phyloP scores from a whole-genome alignment of 2,113 vertebrate species.

The Nipponia nippon region DNA sequence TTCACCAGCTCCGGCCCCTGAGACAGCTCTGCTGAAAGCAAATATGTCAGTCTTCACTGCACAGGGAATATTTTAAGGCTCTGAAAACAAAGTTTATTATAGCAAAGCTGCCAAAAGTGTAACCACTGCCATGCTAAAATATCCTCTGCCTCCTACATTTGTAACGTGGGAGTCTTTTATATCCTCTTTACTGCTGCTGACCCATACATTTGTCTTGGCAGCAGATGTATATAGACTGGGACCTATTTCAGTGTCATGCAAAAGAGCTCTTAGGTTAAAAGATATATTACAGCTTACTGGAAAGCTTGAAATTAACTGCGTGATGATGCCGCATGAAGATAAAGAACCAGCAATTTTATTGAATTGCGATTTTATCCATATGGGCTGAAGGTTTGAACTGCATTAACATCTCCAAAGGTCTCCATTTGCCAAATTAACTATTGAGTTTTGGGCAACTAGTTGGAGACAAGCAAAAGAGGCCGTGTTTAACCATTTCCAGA shows the following conservation, averaged over 20 bases:
- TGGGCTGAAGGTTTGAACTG: background rate
- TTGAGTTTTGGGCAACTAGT: background rate
- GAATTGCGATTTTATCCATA: constrained; percentile 2
- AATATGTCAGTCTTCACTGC: constrained; percentile 26
- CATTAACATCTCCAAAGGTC: background rate
- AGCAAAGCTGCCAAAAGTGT: constrained; percentile 56
- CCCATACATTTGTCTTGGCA: constrained; percentile 64
- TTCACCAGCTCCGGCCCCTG: background rate
- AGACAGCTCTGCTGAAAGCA: constrained; percentile 24
- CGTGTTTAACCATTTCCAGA: background rate
- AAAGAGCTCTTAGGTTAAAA: constrained; percentile 54
- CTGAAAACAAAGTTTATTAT: constrained; percentile 65
- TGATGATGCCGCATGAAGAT: constrained; percentile 2
- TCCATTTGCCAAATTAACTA: background rate
- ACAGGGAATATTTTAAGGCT: constrained; percentile 60
- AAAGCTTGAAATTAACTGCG: constrained; percentile 43
- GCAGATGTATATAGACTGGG: constrained; percentile 33
- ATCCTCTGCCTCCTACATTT: constrained; percentile 66
- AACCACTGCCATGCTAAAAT: constrained; percentile 64
- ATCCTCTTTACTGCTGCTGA: constrained; percentile 55
- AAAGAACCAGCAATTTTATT: constrained; percentile 30
- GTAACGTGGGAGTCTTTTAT: constrained; percentile 63
- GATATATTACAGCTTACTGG: constrained; percentile 52
- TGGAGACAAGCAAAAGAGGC: background rate
- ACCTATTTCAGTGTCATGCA: constrained; percentile 58